phyloP scores from a whole-genome alignment of 2,113 vertebrate genomes.

The Thunnus thynnus region DNA sequence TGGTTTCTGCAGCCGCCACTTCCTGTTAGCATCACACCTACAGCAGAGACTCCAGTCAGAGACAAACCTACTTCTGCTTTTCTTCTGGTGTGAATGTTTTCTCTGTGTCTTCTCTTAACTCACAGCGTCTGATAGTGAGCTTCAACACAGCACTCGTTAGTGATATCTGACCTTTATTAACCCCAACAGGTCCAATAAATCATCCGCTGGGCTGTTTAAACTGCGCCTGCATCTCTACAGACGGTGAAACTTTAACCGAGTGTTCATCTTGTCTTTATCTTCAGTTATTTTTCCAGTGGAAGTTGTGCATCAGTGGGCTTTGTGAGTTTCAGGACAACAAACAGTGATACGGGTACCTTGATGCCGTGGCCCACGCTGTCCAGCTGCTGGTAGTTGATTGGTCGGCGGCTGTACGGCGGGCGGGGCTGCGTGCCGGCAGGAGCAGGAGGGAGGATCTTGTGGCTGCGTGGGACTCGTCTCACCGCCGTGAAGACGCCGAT shows the following conservation, averaged over 20 bases:
- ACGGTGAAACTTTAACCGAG: no score
- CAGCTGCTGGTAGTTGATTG: constrained; percentile 89
- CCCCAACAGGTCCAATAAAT: no score
- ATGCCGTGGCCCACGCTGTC: constrained; percentile 90
- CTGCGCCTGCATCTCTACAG: no score
- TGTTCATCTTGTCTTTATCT: no score
- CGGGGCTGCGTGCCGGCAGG: constrained; percentile 65
- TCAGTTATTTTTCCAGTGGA: background rate
- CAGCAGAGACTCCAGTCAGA: background rate
- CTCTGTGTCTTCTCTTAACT: no score
- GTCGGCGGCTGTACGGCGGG: constrained; percentile 84
- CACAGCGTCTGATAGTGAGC: no score
- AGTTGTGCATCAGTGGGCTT: background rate
- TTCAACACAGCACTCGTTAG: no score
- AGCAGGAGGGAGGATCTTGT: constrained; percentile 80
- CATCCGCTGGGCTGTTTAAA: no score
- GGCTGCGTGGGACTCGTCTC: constrained; percentile 74
- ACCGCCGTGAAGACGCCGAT: constrained; percentile 83
- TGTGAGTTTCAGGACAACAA: background rate
- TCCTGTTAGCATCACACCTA: constrained; percentile 40
- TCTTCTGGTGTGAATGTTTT: no score
- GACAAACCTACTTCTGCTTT: constrained; percentile 45
- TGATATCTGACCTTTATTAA: no score
- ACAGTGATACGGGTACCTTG: constrained; percentile 83
- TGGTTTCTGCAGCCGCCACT: constrained; percentile 21